A percentile compares a stretch with the other conserved stretches of the same genome.
These are phyloP conservation scores for Myotis lucifugus DNA, from an alignment of 2,113 vertebrate species.

Conservation along the genomic window DNA sequence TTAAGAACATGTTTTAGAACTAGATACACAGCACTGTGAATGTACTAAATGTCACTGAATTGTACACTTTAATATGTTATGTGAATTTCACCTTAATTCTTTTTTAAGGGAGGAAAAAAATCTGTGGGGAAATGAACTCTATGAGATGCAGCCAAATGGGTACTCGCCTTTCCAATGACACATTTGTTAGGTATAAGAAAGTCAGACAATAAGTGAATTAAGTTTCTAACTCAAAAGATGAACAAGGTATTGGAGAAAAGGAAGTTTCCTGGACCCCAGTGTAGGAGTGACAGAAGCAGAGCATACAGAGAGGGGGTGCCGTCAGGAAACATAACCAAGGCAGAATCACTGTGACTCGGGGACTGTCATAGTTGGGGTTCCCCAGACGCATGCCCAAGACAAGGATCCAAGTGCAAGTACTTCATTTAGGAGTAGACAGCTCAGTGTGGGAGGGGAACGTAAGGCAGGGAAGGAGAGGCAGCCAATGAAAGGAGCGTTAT, in stretches of 20 bases:
- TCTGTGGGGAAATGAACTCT: neutral
- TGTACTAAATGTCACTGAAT: neutral
- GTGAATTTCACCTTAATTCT: neutral
- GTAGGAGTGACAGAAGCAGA: neutral
- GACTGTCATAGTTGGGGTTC: neutral
- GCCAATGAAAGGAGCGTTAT: neutral
- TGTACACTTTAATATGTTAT: neutral
- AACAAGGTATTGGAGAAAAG: neutral
- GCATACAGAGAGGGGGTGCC: neutral
- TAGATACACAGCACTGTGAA: neutral
- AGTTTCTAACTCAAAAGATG: neutral
- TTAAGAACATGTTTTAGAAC: neutral
- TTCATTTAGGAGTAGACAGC: neutral
- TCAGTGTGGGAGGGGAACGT: neutral
- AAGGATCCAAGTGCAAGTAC: neutral
- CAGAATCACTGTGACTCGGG: neutral
- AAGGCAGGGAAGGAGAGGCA: neutral
- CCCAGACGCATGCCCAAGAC: neutral
- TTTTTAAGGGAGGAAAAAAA: neutral
- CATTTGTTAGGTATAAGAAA: constrained; percentile 1
- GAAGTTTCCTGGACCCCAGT: neutral
- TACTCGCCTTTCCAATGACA: neutral
- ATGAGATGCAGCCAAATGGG: neutral
- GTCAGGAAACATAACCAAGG: neutral
- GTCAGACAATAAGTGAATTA: neutral